Percentiles rank a stretch among this genome's conserved stretches.
phyloP scores from a whole-genome alignment of 2,888 invertebrate genomes.

The Shargacucullia verbasci region DNA sequence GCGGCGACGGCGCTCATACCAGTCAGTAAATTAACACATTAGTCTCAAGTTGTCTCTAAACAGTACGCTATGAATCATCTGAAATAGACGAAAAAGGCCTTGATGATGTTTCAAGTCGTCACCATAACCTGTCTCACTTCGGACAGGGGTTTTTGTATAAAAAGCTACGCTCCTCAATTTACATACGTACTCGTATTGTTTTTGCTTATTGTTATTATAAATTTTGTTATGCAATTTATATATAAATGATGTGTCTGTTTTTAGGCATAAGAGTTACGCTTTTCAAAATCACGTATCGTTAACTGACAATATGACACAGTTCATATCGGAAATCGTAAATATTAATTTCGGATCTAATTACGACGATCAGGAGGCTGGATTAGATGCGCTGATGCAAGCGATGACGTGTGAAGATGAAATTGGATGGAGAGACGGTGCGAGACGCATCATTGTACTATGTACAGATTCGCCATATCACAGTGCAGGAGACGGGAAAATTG shows the following conservation, averaged over 20 bases:
- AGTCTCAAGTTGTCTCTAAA: too few relatives aligned
- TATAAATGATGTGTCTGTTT: conserved; percentile 5
- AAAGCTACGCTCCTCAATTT: too few relatives aligned
- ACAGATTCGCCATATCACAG: conserved; percentile 94
- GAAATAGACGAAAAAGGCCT: too few relatives aligned
- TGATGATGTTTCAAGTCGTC: too few relatives aligned
- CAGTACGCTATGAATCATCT: too few relatives aligned
- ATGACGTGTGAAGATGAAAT: conserved; percentile 92
- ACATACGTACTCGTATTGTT: too few relatives aligned
- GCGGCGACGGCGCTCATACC: too few relatives aligned
- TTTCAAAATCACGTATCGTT: conserved; percentile 93
- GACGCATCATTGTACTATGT: conserved; percentile 93
- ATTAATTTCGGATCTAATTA: conserved; percentile 83
- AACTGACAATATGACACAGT: conserved; percentile 86
- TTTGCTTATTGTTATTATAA: too few relatives aligned
- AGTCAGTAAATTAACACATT: too few relatives aligned
- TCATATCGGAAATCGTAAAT: conserved; percentile 53
- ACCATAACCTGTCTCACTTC: too few relatives aligned
- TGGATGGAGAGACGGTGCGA: conserved; percentile 92
- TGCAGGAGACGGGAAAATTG: conserved; percentile 94
- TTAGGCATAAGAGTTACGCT: conserved; percentile 75
- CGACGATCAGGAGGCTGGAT: conserved; percentile 94
- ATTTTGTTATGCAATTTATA: too few relatives aligned
- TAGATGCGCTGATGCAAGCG: conserved; percentile 96
- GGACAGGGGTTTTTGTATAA: too few relatives aligned